Evolutionary conservation across 2,797 vertebrate genomes (phyloP).

Genomic region (Cuniculus paca): DNA sequence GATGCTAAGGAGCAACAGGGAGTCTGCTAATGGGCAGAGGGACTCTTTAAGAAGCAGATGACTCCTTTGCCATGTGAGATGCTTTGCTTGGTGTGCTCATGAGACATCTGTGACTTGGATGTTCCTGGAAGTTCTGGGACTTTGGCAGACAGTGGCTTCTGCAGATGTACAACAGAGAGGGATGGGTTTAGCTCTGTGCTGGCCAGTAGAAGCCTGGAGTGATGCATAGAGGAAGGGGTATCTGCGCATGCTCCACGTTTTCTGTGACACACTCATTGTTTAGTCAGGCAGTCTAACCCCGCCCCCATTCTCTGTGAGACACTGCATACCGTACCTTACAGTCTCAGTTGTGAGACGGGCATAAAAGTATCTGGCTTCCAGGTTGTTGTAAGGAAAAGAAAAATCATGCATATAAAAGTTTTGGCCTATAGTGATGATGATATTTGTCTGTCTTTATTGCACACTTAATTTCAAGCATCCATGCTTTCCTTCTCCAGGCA

Average conservation of each 20-base stretch:
- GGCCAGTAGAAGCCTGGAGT: not conserved
- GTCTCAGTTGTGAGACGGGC: not conserved
- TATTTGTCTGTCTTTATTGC: not conserved
- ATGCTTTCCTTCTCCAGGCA: not conserved
- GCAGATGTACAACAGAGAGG: not conserved
- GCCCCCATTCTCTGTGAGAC: accelerated
- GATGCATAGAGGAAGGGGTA: not conserved
- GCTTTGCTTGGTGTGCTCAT: not conserved
- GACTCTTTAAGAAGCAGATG: not conserved
- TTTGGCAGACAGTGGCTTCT: conserved; percentile 25
- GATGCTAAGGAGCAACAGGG: not conserved
- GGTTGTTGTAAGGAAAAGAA: not conserved
- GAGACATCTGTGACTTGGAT: not conserved
- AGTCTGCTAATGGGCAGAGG: not conserved
- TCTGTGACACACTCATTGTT: not conserved
- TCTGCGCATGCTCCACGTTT: not conserved
- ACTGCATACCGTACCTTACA: not conserved
- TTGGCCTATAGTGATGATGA: accelerated
- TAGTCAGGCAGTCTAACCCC: not conserved
- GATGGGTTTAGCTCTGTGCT: not conserved
- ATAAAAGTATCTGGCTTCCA: not conserved
- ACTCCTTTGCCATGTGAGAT: not conserved
- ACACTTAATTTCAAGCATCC: not conserved
- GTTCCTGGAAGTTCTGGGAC: conserved; percentile 51
- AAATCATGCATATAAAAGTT: not conserved